Percentiles rank a stretch among this genome's conserved stretches.
These are phyloP conservation scores for Zophobas morio DNA, from an alignment of 1,140 invertebrate genomes.

Conservation along the genomic window DNA sequence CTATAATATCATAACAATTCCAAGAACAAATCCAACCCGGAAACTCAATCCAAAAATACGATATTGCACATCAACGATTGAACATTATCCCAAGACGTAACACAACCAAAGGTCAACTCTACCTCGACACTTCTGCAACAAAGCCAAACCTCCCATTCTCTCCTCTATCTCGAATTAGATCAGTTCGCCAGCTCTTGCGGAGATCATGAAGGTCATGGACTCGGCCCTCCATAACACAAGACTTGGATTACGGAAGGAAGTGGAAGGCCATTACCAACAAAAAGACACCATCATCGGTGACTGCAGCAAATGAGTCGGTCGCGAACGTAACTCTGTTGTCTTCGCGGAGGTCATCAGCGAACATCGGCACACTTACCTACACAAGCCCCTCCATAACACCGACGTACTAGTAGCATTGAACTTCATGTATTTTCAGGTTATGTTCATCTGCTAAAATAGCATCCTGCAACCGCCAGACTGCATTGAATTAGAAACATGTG, in stretches of 20 bases:
- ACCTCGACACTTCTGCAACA: too few species aligned
- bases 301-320: conserved; percentile 37
- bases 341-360: conserved; percentile 53
- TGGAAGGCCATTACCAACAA: conserved; percentile 46
- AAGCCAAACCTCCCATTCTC: background rate
- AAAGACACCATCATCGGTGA: conserved; percentile 26
- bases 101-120: too few species aligned
- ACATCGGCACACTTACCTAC: conserved; percentile 56
- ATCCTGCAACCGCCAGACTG: conserved; percentile 20
- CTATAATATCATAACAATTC: too few species aligned
- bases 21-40: too few species aligned
- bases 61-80: too few species aligned
- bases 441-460: conserved; percentile 47
- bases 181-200: background rate
- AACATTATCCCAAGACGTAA: too few species aligned
- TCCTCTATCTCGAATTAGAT: background rate
- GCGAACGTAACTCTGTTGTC: conserved; percentile 56
- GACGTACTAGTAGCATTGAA: conserved; percentile 55
- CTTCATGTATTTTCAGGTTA: conserved; percentile 51
- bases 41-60: too few species aligned
- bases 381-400: conserved; percentile 50
- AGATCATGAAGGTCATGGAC: conserved; percentile 7
- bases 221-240: background rate
- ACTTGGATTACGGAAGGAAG: conserved; percentile 41
- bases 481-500: conserved; percentile 8